phyloP scores from a whole-genome alignment of 2,797 vertebrate genomes.

The Dipus sagitta region DNA sequence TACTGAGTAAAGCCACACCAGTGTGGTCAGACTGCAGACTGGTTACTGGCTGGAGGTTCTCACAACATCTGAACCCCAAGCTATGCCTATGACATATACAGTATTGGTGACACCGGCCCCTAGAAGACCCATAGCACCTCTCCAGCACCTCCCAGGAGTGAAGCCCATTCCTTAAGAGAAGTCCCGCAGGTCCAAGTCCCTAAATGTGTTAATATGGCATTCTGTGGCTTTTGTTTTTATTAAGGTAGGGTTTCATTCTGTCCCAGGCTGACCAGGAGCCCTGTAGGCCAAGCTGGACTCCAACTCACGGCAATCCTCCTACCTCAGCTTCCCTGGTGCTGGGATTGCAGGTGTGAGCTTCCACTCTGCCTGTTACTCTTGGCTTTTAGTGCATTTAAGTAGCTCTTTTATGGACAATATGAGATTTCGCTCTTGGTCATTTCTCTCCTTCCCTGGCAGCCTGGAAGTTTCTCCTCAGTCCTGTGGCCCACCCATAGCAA shows the following conservation, averaged over 20 bases:
- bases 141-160: neutral
- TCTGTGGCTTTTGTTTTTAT: no score
- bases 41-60: neutral
- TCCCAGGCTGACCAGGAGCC: no score
- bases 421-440: neutral
- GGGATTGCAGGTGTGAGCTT: no score
- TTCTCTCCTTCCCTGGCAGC: neutral
- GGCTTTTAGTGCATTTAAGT: neutral
- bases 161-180: neutral
- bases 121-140: neutral
- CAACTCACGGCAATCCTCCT: no score
- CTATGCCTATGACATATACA: rapidly evolving
- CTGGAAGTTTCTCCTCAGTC: neutral
- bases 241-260: no score
- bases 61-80: neutral
- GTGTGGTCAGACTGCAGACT: neutral
- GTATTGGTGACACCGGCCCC: rapidly evolving
- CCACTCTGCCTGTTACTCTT: neutral
- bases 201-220: neutral
- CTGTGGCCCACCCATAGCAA: neutral
- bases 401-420: neutral
- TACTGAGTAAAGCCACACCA: neutral
- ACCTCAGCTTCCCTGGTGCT: no score
- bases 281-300: no score
- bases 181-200: no score